phyloP scores from a whole-genome alignment of 2,888 invertebrate genomes.

The Psylliodes chrysocephalus region DNA sequence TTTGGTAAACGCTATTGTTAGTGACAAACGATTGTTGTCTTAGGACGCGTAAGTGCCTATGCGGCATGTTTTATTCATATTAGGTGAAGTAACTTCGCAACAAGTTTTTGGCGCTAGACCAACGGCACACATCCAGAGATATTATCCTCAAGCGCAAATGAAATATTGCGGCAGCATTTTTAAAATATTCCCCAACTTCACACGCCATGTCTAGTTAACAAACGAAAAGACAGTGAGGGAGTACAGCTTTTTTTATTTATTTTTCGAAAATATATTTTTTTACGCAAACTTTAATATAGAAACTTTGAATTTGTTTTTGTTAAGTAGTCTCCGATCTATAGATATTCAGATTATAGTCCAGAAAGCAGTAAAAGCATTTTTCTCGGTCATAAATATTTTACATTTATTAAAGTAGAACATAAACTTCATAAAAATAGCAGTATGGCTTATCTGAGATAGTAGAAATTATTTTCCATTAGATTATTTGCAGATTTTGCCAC shows the following conservation, averaged over 20 bases:
- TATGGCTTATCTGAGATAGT: too few relatives aligned
- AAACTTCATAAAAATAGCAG: too few relatives aligned
- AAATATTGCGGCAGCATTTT: conserved; percentile 8
- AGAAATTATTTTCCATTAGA: too few relatives aligned
- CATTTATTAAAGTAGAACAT: neutral
- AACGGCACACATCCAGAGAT: conserved; percentile 3
- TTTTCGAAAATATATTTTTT: too few relatives aligned
- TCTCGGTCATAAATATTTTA: neutral
- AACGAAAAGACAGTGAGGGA: neutral
- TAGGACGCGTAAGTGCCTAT: neutral
- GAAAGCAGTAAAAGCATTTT: neutral
- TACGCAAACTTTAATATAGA: neutral
- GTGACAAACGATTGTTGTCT: neutral
- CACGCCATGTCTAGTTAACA: neutral
- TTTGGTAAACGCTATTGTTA: too few relatives aligned
- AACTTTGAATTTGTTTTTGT: neutral
- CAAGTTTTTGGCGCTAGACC: conserved; percentile 16
- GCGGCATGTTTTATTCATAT: neutral
- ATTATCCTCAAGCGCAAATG: conserved; percentile 7
- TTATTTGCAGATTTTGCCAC: too few relatives aligned
- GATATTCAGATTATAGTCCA: too few relatives aligned
- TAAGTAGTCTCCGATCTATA: neutral
- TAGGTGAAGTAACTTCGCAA: neutral
- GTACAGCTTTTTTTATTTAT: neutral
- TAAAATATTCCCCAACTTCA: conserved; percentile 2